These are phyloP conservation scores for Gila robusta DNA, from an alignment of 2,797 vertebrate genomes.

Conservation along the genomic window DNA sequence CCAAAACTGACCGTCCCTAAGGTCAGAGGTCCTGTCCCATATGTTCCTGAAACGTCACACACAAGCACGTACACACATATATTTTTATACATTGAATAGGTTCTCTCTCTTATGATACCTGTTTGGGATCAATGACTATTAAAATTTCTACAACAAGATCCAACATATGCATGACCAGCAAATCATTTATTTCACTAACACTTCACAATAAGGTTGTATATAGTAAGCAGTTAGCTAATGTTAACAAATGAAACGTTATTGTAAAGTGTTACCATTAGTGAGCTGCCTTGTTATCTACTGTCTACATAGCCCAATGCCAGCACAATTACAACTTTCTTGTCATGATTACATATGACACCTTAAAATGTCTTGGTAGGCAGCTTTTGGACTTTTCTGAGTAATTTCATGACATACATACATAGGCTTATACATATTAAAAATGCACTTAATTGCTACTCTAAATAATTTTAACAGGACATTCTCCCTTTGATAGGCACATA, in stretches of 20 bases:
- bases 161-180: not conserved
- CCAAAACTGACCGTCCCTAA: too few species aligned
- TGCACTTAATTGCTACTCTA: too few species aligned
- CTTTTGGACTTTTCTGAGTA: not conserved
- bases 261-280: not conserved
- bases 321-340: constrained; percentile 8
- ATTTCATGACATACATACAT: not conserved
- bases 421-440: too few species aligned
- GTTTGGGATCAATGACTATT: too few species aligned
- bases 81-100: too few species aligned
- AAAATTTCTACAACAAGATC: not conserved
- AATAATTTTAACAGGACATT: too few species aligned
- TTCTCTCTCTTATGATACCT: too few species aligned
- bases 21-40: too few species aligned
- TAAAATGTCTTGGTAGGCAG: not conserved
- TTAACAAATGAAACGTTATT: constrained; percentile 3
- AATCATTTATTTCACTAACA: not conserved
- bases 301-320: not conserved
- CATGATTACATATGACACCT: not conserved
- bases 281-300: not conserved
- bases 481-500: too few species aligned
- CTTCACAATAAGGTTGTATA: constrained; percentile 1
- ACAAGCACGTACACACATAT: too few species aligned
- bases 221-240: not conserved
- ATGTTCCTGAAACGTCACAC: too few species aligned